Evolutionary conservation across 2,888 invertebrate species (phyloP).

Genomic region (Agrilus cyanescens): DNA sequence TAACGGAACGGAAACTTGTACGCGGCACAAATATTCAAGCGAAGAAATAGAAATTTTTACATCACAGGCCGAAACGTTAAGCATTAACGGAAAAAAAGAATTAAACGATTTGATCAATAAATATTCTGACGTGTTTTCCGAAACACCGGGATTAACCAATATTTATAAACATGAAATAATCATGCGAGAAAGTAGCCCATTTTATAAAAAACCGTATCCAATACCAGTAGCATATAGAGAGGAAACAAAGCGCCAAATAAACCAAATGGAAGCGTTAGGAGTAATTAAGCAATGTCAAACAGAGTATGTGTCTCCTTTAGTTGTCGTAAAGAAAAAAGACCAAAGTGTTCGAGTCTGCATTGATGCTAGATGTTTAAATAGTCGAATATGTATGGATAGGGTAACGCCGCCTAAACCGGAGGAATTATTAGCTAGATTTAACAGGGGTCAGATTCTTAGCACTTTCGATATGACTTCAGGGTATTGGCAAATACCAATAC

Average conservation of each 20-base stretch:
- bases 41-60: too few relatives aligned
- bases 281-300: slow-evolving; percentile 4
- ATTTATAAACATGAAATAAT: not conserved
- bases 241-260: not conserved
- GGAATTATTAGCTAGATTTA: slow-evolving; percentile 6
- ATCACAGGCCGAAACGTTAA: too few relatives aligned
- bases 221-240: not conserved
- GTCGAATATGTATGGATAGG: slow-evolving; percentile 8
- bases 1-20: too few relatives aligned
- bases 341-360: slow-evolving; percentile 12
- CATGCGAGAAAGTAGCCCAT: not conserved
- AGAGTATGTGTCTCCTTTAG: slow-evolving; percentile 10
- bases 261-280: slow-evolving; percentile 10
- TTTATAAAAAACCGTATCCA: not conserved
- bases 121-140: not conserved
- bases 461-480: slow-evolving; percentile 11
- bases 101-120: too few relatives aligned
- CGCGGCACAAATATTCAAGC: too few relatives aligned
- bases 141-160: not conserved
- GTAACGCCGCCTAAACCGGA: slow-evolving; percentile 10
- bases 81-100: too few relatives aligned
- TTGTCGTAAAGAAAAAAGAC: slow-evolving; percentile 11
- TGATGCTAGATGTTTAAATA: slow-evolving; percentile 13
- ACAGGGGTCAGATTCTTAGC: slow-evolving; percentile 3
- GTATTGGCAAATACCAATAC: slow-evolving; percentile 13